Percentiles rank a stretch among this genome's conserved stretches.
Evolutionary conservation across 2,113 vertebrate genomes (phyloP).

Genomic region (Cyphomyrus plagiostoma): DNA sequence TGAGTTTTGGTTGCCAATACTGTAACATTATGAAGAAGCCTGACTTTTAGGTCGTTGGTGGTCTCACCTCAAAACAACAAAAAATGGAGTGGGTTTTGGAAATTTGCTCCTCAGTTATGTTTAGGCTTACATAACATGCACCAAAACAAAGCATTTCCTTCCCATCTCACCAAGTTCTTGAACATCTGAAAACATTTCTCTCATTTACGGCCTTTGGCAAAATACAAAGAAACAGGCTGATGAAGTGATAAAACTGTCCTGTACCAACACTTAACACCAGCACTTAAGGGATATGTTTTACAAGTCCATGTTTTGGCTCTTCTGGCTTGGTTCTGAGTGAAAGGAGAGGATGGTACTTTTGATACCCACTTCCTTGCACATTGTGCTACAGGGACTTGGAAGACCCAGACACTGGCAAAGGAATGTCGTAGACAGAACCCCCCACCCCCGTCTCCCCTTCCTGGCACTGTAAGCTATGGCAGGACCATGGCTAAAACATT

Average conservation of each 20-base stretch:
- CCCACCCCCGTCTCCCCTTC: slow-evolving; percentile 27
- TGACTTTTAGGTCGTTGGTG: background rate
- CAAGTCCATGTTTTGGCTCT: background rate
- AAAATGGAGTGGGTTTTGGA: background rate
- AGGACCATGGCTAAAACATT: background rate
- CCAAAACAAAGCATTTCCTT: background rate
- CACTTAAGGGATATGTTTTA: background rate
- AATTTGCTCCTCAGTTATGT: background rate
- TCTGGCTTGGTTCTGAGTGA: background rate
- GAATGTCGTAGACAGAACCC: slow-evolving; percentile 37
- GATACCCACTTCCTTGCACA: slow-evolving; percentile 40
- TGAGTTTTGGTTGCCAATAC: background rate
- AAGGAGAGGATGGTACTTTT: slow-evolving; percentile 28
- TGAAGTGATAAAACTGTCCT: background rate
- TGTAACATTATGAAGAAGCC: background rate
- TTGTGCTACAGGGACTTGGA: slow-evolving; percentile 24
- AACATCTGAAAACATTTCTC: background rate
- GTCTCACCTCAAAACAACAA: background rate
- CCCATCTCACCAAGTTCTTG: background rate
- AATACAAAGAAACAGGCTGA: background rate
- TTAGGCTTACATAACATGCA: background rate
- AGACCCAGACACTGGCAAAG: slow-evolving; percentile 11
- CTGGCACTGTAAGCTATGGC: slow-evolving; percentile 21
- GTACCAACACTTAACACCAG: slow-evolving; percentile 1
- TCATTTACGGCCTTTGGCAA: background rate